Evolutionary conservation across 2,113 vertebrate species (phyloP), one percentile per base, ranked within the genome.

Genomic region (Halcyon malimbica): DNA sequence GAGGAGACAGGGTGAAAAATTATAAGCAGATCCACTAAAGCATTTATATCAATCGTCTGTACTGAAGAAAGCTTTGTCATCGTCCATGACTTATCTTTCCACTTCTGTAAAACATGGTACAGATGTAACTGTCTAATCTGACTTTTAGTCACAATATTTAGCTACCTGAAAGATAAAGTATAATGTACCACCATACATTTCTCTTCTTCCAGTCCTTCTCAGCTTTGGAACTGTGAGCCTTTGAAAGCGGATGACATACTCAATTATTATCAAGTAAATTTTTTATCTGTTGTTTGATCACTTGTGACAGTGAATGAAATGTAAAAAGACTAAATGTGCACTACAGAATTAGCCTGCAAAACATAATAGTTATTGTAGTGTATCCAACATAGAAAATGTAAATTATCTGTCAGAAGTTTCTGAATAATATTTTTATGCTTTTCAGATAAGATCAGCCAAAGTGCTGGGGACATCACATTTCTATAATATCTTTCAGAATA

Each of bases 101-200:
- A 75, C 46, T 67, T 90, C 82, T 81, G 62, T 86, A 94, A 93
- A 86, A 91, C 75, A 59, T 25, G n/a, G 56, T 53, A 42, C 56
- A 70, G 90, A 90, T 94, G 71, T 87, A 92, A 81, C 60, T 75
- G 73, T 87, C 91, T 95, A 82, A 79, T 88, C 80, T 96, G 95
- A 87, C 63, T 94, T 81, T 83, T 80, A 73, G 57, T 96, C 77
- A 92, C 53, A 93, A 76, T 96, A 96, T 96, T 96, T 95, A 94
- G 73, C 77, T 93, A 83, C 67, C 60, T 82, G 81, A 94, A 89
- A 91, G 46, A 51, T 91, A 65, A 94, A 89, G 78, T 54, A 81
- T 33, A 95, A 85, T 81, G 84, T 83, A 84, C 80, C 42, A 46
- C 54, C 56, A 44, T 51, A 64, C 29, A 48, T 70, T 71, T 89